Base-by-base conservation (phyloP, 1,140 invertebrate genomes). In the Drosophila leontia region DNA sequence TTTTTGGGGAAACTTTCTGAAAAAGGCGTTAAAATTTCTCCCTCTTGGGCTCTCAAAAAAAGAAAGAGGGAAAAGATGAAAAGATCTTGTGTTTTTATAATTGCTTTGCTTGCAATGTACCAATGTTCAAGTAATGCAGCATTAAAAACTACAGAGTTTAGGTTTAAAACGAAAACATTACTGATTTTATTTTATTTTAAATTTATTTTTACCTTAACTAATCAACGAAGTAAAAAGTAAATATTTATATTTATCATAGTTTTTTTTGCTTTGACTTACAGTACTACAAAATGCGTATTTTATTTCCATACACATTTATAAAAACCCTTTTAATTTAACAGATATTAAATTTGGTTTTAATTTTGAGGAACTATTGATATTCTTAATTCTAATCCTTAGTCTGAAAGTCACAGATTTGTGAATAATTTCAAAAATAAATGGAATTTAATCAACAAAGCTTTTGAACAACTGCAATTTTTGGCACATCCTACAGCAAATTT, bases 291-390 rank as follows among this genome's bases (percentile, higher is more conserved):
- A 41, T 41, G 39, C 13, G 11, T 12, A 37, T 12, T 5, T 12
- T 37, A 41, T 41, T 41, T 6, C 3, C 23, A 23, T 29, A 48
- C 3, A 15, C 7, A 29, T 29, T 29, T 9, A 5, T 29, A n/a
- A 29, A 29, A 23, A 15, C 4, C 4, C 3, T 13, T 37, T 23
- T 9, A 4, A 23, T 23, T 55, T 15, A 55, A 23, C 12, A 37
- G 2, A 37, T 23, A 5, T 37, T 8, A 23, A 37, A 15, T 55
- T 55, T 55, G 51, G 51, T 37, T 23, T 55, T 1, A 37, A 55
- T 37, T 37, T 37, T 37, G 34, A 55, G 34, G 51, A 55, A 55
- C 51, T 55, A 37, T 55, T 55, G 1, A 15, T 17, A 1, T 37
- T 55, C 17, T 55, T 37, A 55, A 37, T 19, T 15, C 34, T 55